Evolutionary conservation across 2,888 invertebrate genomes (phyloP).

Genomic region (Macrosiphum euphorbiae): DNA sequence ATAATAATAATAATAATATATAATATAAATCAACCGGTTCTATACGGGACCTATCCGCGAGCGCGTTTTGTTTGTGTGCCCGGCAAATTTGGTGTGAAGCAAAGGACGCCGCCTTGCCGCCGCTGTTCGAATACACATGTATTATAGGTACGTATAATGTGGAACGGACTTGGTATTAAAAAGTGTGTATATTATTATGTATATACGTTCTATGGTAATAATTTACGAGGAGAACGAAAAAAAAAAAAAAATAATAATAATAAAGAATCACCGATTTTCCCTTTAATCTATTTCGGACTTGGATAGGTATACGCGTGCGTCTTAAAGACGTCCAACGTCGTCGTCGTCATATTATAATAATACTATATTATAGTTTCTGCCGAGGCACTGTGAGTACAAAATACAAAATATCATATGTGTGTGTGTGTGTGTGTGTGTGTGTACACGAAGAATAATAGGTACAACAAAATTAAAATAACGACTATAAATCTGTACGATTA

Average conservation of each 20-base stretch:
- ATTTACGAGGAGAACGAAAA: constrained; percentile 51
- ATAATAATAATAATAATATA: constrained; percentile 46
- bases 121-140: constrained; percentile 30
- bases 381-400: background rate
- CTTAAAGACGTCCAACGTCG: constrained; percentile 17
- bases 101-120: constrained; percentile 65
- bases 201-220: constrained; percentile 47
- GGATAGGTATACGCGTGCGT: background rate
- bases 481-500: constrained; percentile 47
- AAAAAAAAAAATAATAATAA: constrained; percentile 43
- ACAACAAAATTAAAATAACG: constrained; percentile 38
- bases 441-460: background rate
- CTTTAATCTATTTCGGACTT: constrained; percentile 58
- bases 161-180: constrained; percentile 61
- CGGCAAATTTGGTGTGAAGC: constrained; percentile 66
- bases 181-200: constrained; percentile 3
- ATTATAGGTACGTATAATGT: constrained; percentile 33
- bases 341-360: background rate
- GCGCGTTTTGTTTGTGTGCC: constrained; percentile 59
- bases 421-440: no score
- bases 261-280: constrained; percentile 54
- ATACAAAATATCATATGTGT: background rate
- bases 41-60: constrained; percentile 55
- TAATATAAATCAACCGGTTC: constrained; percentile 63
- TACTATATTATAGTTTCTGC: background rate